Evolutionary conservation across 1,140 invertebrate species (phyloP).

Genomic region (Arion vulgaris): DNA sequence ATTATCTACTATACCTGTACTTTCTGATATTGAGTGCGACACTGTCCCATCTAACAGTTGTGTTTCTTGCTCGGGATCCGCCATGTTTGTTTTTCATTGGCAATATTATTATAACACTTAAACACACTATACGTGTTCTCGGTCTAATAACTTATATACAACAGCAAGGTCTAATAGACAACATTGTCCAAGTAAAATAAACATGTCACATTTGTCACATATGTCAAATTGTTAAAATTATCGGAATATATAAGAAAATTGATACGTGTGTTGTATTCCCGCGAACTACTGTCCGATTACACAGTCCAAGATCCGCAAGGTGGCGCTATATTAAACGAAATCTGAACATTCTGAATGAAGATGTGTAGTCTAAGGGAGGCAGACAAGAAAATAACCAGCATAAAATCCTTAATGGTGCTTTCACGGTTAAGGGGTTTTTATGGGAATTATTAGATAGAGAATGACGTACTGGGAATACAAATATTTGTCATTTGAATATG

Average conservation of each 20-base stretch:
- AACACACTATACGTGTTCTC: background rate
- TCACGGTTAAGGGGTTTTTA: too few species aligned
- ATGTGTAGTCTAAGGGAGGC: background rate
- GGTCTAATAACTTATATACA: background rate
- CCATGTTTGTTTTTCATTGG: slow-evolving; percentile 62
- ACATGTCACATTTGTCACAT: background rate
- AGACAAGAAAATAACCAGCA: background rate
- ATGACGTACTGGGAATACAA: too few species aligned
- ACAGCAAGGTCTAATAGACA: background rate
- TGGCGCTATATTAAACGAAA: slow-evolving; percentile 36
- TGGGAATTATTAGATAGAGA: too few species aligned
- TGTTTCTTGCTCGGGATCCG: slow-evolving; percentile 56
- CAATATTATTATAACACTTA: slow-evolving; percentile 4
- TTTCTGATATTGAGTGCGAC: slow-evolving; percentile 45
- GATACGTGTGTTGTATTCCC: slow-evolving; percentile 24
- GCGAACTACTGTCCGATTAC: slow-evolving; percentile 38
- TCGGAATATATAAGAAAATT: background rate
- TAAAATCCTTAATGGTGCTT: too few species aligned
- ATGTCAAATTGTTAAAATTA: background rate
- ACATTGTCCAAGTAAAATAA: background rate
- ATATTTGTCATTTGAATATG: too few species aligned
- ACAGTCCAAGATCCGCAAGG: slow-evolving; percentile 35
- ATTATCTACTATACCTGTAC: slow-evolving; percentile 44
- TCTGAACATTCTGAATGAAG: background rate
- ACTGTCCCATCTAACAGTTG: slow-evolving; percentile 52